phyloP scores from a whole-genome alignment of 2,888 invertebrate genomes.

The Lithophane socia region DNA sequence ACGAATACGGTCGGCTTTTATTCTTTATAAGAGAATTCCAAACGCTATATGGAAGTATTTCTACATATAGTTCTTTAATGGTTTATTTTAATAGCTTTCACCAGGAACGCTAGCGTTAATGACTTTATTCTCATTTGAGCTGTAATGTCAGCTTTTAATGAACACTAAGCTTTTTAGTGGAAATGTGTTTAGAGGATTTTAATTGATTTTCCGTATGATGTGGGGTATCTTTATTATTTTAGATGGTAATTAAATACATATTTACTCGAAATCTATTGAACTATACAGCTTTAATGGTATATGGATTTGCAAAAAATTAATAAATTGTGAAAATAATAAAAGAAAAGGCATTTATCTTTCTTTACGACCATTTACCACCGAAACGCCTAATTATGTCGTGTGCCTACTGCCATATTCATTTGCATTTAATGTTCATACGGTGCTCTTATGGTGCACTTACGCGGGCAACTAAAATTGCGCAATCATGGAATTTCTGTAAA shows the following conservation, averaged over 20 bases:
- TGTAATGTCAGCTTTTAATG: constrained; percentile 47
- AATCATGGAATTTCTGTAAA: too few relatives aligned
- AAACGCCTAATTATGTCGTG: too few relatives aligned
- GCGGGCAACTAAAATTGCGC: too few relatives aligned
- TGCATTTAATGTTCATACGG: too few relatives aligned
- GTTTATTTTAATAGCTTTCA: constrained; percentile 46
- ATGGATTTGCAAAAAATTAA: background rate
- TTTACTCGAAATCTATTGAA: background rate
- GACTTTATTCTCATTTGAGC: constrained; percentile 43
- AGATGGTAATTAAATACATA: background rate
- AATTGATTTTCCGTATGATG: constrained; percentile 29
- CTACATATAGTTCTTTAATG: constrained; percentile 35
- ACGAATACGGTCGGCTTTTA: constrained; percentile 43
- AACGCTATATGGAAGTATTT: constrained; percentile 36
- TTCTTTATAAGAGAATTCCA: constrained; percentile 43
- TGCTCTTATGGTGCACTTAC: too few relatives aligned
- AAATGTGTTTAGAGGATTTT: constrained; percentile 15
- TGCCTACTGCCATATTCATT: too few relatives aligned
- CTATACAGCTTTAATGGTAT: background rate
- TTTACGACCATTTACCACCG: too few relatives aligned
- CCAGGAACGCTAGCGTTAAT: constrained; percentile 31
- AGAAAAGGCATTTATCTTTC: too few relatives aligned
- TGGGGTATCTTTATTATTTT: background rate
- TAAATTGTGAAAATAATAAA: background rate
- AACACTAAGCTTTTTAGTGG: constrained; percentile 22